A percentile compares a stretch with the other conserved stretches of the same genome.
Conservation (phyloP, 64 coral and sea anemone genomes). For the Porites lutea region DNA sequence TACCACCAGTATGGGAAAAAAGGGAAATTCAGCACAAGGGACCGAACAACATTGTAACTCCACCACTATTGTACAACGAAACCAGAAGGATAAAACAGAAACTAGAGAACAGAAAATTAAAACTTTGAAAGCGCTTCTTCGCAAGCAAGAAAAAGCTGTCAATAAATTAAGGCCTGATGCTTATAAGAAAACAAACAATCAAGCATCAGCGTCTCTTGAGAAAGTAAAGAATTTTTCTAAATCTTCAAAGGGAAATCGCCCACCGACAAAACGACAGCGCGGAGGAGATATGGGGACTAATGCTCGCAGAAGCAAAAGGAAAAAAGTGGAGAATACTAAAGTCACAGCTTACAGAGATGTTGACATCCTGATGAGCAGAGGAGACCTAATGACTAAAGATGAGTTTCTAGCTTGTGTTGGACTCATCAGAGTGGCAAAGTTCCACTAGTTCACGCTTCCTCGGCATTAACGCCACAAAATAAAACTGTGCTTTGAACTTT, state of each 20-base stretch:
- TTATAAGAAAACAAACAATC: not conserved
- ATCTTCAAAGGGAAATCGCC: not conserved
- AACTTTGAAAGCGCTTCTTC: not conserved
- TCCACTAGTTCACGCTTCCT: not conserved
- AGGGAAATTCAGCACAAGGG: not conserved
- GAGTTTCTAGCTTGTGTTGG: slow-evolving; percentile 9
- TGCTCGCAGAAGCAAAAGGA: not conserved
- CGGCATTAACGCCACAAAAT: not conserved
- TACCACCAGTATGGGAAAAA: not conserved
- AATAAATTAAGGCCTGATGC: not conserved
- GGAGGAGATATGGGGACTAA: not conserved
- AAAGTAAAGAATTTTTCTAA: not conserved
- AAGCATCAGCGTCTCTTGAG: not conserved
- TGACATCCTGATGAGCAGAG: slow-evolving; percentile 24
- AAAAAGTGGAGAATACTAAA: not conserved
- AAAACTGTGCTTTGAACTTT: not conserved
- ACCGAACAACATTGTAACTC: not conserved
- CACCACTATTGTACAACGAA: not conserved
- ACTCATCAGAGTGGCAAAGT: not conserved
- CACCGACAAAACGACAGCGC: not conserved
- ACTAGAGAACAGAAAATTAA: slow-evolving; percentile 9
- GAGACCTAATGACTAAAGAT: slow-evolving; percentile 24
- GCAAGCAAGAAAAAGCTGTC: slow-evolving; percentile 32
- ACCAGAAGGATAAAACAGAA: not conserved
- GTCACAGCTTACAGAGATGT: not conserved